Conservation (phyloP, 1,140 invertebrate species). For the Cyrtorhinus lividipennis region DNA sequence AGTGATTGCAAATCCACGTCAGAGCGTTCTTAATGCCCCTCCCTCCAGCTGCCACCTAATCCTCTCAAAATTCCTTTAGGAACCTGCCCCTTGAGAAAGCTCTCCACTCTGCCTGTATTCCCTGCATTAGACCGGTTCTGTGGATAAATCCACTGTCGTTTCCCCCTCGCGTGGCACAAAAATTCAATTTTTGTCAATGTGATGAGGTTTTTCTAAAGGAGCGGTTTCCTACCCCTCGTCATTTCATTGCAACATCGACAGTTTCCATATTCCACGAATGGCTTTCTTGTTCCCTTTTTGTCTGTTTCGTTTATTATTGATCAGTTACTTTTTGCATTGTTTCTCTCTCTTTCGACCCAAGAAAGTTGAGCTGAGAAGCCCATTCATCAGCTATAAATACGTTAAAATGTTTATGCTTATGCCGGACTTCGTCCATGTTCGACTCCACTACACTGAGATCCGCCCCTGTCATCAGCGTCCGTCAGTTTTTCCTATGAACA, state of each 20-base stretch:
- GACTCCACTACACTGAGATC: no score
- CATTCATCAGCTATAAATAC: no score
- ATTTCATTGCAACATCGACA: neutral
- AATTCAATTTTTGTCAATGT: conserved; percentile 1
- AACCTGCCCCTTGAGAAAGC: neutral
- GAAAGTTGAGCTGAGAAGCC: no score
- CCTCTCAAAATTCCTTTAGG: neutral
- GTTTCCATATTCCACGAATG: neutral
- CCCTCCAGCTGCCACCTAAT: neutral
- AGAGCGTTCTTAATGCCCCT: neutral
- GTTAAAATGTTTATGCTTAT: no score
- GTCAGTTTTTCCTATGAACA: no score
- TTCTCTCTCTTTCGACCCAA: no score
- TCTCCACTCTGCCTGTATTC: neutral
- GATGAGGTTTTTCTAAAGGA: neutral
- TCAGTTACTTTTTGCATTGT: no score
- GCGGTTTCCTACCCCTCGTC: neutral
- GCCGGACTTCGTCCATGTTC: no score
- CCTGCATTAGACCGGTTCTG: neutral
- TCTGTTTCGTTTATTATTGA: no score
- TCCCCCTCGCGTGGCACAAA: neutral
- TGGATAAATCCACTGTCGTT: neutral
- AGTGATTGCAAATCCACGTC: conserved; percentile 6
- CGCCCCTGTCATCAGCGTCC: no score
- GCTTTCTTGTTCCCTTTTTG: no score